Base-by-base conservation (phyloP, 2,113 vertebrate genomes). In the Meleagris gallopavo region DNA sequence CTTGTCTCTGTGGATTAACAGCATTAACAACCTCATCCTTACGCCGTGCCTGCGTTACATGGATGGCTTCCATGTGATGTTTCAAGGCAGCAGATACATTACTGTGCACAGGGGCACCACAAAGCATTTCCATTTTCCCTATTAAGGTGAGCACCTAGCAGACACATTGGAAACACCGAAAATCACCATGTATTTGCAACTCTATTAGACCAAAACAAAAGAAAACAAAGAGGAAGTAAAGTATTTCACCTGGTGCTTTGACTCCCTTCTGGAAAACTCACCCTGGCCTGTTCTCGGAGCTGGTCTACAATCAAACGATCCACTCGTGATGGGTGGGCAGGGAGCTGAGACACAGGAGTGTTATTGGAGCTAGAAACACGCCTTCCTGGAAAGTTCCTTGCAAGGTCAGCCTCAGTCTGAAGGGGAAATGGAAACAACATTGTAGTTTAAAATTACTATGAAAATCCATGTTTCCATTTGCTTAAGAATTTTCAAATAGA, bases 381-480 rank as follows among this genome's bases (percentile, higher is more conserved):
- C 70, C 91, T 95, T 12, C 96, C 96, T 45, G 97, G 98, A 55
- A 98, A 97, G 78, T 70, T 93, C 9, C 92, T 92, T 29, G 97
- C 96, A 3, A 98, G 97, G 18, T 97, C 97, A 60, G 97, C 97
- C 64, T 98, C 97, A 2, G 97, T 30, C 98, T 98, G 85, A 7
- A 78, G 30, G 55, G 57, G 40, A 91, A 90, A 65, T 1, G 1
- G 13, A 54, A 54, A 29, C 16, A 22, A 84, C 0, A 50, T 24
- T 13, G 3, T 4, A 16, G 32, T 2, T 0, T 8, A 3, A 29
- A 21, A 2, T 27, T 54, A 15, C 52, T 9, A 5, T 3, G 4
- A 18, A 19, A 9, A 20, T 6, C 4, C 0, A 0, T 3, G 1
- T 13, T 27, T 58, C 30, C 38, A 60, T 60, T n/a, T n/a, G 30